Percentiles rank a stretch among this genome's conserved stretches.
Conservation (phyloP, 2,888 invertebrate species). For the Clistopyga incitator region DNA sequence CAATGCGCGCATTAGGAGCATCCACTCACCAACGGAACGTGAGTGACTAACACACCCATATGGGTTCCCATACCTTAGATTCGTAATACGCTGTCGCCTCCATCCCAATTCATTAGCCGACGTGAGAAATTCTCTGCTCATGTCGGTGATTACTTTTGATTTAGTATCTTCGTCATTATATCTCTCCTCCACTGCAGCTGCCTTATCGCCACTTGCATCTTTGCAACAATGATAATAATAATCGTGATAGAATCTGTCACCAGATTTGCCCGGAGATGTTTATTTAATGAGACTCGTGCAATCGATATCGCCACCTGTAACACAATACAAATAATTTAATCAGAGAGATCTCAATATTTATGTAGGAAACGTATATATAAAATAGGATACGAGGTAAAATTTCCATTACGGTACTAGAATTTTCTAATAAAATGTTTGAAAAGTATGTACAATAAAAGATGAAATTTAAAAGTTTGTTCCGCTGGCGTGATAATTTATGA, state of each 20-base stretch:
- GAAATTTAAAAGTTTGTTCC: neutral
- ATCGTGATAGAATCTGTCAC: neutral
- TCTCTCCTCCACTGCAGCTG: constrained; percentile 3
- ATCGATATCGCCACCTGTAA: neutral
- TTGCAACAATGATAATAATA: neutral
- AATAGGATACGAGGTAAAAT: too few species aligned
- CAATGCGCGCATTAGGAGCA: constrained; percentile 48
- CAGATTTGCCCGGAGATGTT: neutral
- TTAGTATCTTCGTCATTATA: constrained; percentile 21
- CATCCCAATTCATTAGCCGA: constrained; percentile 31
- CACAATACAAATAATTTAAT: neutral
- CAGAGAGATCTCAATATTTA: neutral
- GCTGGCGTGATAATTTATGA: neutral
- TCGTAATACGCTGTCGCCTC: constrained; percentile 21
- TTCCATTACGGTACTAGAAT: neutral
- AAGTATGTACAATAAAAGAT: neutral
- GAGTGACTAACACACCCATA: neutral
- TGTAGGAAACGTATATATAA: neutral
- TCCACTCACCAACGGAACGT: neutral
- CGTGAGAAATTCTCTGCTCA: constrained; percentile 52
- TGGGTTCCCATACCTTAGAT: constrained; percentile 25
- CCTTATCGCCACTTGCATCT: neutral
- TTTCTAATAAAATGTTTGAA: neutral
- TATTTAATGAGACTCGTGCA: neutral
- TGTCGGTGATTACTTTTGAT: neutral